These are phyloP conservation scores for Dryobotodes eremita DNA, from an alignment of 2,888 invertebrate genomes.

Conservation along the genomic window DNA sequence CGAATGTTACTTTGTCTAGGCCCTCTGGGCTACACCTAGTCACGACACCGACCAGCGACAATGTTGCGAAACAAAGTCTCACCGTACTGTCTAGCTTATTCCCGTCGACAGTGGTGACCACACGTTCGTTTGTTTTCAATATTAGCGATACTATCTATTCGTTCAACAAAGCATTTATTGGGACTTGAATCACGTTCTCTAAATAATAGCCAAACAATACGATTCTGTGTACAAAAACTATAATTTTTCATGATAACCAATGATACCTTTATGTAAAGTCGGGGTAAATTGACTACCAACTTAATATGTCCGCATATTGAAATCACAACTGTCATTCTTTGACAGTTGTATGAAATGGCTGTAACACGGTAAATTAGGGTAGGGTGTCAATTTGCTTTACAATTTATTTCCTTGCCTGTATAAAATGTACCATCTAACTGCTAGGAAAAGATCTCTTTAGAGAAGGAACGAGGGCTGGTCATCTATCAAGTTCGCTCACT, in stretches of 20 bases:
- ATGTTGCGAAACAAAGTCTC: background rate
- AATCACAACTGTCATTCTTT: too few species aligned
- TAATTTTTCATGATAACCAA: too few species aligned
- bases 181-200: slow-evolving; percentile 12
- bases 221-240: background rate
- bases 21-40: background rate
- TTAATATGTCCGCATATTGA: too few species aligned
- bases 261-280: too few species aligned
- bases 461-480: background rate
- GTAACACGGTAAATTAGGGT: too few species aligned
- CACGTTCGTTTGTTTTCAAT: slow-evolving; percentile 31
- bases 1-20: too few species aligned
- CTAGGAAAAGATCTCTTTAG: background rate
- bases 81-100: background rate
- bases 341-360: too few species aligned
- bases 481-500: background rate
- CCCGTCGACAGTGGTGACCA: background rate
- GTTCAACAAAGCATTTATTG: slow-evolving; percentile 9
- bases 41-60: too few species aligned
- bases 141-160: slow-evolving; percentile 16
- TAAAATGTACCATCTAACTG: background rate
- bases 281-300: too few species aligned
- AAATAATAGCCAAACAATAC: background rate
- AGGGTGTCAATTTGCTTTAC: too few species aligned
- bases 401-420: too few species aligned